These are phyloP conservation scores for Dipodomys ordii DNA, from an alignment of 2,113 vertebrate genomes.

Conservation along the genomic window DNA sequence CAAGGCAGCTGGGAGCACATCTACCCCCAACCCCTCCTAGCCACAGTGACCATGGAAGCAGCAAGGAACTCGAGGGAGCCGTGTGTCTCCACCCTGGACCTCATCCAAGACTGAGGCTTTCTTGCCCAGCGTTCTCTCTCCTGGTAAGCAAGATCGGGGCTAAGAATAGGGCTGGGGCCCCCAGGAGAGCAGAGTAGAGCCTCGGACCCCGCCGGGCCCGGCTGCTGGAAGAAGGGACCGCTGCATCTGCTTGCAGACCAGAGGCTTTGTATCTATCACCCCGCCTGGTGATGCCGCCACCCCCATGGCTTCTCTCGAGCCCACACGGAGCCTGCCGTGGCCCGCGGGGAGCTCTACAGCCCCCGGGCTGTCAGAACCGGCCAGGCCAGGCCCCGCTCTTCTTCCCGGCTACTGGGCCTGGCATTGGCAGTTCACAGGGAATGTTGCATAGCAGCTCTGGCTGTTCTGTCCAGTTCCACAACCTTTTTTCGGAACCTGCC, in stretches of 20 bases:
- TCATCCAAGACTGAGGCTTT: not conserved
- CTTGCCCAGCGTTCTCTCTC: not conserved
- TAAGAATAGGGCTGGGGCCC: not conserved
- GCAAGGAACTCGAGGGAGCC: not conserved
- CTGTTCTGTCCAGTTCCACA: not conserved
- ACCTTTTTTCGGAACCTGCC: not conserved
- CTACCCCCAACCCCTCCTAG: not conserved
- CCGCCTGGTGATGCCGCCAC: fast-evolving
- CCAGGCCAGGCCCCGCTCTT: not conserved
- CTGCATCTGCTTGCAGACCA: not conserved
- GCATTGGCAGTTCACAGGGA: fast-evolving
- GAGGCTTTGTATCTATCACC: not conserved
- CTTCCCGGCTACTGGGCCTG: too few relatives aligned
- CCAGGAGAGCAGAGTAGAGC: not conserved
- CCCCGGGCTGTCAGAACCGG: not conserved
- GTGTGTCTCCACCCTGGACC: not conserved
- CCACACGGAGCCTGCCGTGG: too few relatives aligned
- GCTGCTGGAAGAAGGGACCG: fast-evolving
- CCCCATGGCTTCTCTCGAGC: too few relatives aligned
- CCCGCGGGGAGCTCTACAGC: too few relatives aligned
- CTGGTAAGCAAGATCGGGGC: not conserved
- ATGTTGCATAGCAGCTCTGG: fast-evolving
- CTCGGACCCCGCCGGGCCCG: fast-evolving
- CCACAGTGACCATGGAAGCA: too few relatives aligned
- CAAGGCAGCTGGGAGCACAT: too few relatives aligned